Evolutionary conservation across 2,113 vertebrate genomes (phyloP), one percentile per base, ranked within the genome.

Genomic region (Entosphenus tridentatus): DNA sequence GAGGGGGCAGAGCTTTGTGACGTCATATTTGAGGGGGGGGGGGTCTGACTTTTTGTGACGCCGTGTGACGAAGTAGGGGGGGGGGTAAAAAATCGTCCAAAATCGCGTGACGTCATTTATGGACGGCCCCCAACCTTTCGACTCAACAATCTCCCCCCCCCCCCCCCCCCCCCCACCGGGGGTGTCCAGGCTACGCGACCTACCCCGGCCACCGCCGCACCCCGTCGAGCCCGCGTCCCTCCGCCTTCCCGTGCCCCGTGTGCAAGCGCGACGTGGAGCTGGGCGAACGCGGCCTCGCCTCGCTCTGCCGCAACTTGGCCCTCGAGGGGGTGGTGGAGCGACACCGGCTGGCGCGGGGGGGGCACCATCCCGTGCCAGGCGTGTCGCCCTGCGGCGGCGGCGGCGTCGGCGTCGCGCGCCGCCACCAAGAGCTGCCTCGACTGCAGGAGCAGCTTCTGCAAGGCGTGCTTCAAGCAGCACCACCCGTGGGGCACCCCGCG

Each of bases 381-480:
- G 57, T 98, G 93, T 72, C 96, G 96, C 72, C 87, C 89, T n/a
- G n/a, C 62, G 8, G 59, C 14, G 10, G 59, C 59, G 17, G 18
- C 18, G 18, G 18, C 18, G 18, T 18, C 21, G 21, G 86, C 88
- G 0, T 77, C 76, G 70, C 89, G 92, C 67, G 93, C 96, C 74
- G 92, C 91, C 55, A 98, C 91, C 0, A 96, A 96, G 80, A 98
- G 89, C 78, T 98, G 93, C 77, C 82, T 96, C 87, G 93, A 97
- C 79, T 98, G 93, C 76, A 87, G 86, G 74, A 87, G 88, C 3
- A 98, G 87, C 79, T 97, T 86, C 75, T 98, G 93, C 75, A 98
- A 96, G 0, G 88, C 96, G 68, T 98, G 90, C 78, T 98, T 93
- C 80, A 98, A 98, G 77, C 72, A 90, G 56, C 79, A 95, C 73